phyloP scores from a whole-genome alignment of 1,140 invertebrate genomes.

The Leptonema lineaticorne region DNA sequence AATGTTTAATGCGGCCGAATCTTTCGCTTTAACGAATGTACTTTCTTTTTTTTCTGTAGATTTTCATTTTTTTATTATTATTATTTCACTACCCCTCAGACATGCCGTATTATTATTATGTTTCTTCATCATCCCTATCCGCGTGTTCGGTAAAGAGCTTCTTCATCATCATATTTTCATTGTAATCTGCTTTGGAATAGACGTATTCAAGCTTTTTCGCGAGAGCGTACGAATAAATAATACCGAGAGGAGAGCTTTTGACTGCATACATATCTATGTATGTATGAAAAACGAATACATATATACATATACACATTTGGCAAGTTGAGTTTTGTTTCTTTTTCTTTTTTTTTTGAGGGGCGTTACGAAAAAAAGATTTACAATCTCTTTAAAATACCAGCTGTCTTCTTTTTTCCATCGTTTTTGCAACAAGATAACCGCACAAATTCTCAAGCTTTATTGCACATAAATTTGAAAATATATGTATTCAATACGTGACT shows the following conservation, averaged over 20 bases:
- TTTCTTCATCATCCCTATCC: not conserved
- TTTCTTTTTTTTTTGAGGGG: no score
- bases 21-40: not conserved
- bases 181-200: conserved; percentile 12
- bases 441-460: no score
- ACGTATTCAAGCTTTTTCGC: conserved; percentile 6
- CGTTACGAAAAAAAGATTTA: conserved; percentile 5
- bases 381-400: no score
- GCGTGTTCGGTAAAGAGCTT: not conserved
- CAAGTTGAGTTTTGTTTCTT: not conserved
- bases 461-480: no score
- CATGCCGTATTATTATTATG: not conserved
- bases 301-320: not conserved
- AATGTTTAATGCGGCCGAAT: not conserved
- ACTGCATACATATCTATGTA: no score
- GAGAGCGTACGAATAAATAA: not conserved
- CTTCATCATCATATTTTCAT: conserved; percentile 13
- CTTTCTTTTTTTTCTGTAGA: no score
- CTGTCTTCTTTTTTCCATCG: no score
- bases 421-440: no score
- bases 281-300: not conserved
- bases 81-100: no score
- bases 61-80: no score
- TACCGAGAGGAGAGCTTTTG: not conserved
- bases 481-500: no score